Evolutionary conservation across 2,113 vertebrate species (phyloP).

Genomic region (Phaethon lepturus): DNA sequence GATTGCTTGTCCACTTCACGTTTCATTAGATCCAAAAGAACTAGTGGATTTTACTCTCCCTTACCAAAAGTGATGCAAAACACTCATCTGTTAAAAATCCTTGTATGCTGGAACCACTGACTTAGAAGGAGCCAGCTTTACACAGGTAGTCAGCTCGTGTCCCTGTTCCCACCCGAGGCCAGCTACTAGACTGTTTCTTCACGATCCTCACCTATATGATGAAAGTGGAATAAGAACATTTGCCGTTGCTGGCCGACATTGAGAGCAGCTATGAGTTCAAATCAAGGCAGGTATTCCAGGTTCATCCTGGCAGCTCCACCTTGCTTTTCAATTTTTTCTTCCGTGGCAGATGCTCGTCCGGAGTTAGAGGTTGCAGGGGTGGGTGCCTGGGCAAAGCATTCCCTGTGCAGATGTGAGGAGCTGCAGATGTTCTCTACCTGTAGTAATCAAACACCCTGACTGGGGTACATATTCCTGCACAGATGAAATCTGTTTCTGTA

Average conservation of each 20-base stretch:
- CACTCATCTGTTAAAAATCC: not conserved
- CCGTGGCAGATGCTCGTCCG: not conserved
- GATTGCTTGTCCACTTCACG: not conserved
- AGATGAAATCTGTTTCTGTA: not conserved
- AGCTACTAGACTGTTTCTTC: not conserved
- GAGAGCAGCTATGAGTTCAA: not conserved
- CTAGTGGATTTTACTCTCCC: not conserved
- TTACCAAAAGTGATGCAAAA: not conserved
- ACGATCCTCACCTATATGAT: not conserved
- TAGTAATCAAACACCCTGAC: not conserved
- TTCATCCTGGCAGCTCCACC: not conserved
- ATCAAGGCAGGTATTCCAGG: not conserved
- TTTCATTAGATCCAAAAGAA: not conserved
- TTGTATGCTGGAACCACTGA: not conserved
- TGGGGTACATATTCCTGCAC: not conserved
- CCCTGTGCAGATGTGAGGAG: not conserved
- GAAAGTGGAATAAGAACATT: not conserved
- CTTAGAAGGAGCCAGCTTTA: not conserved
- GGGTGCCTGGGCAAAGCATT: not conserved
- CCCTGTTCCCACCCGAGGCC: not conserved
- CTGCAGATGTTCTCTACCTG: not conserved
- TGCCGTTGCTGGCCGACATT: fast-evolving
- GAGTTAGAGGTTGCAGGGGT: not conserved
- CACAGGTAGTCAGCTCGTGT: not conserved
- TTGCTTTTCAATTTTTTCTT: not conserved